Percentiles rank a stretch among this genome's conserved stretches.
Evolutionary conservation across 2,113 vertebrate species (phyloP).

Genomic region (Ophiodon elongatus): DNA sequence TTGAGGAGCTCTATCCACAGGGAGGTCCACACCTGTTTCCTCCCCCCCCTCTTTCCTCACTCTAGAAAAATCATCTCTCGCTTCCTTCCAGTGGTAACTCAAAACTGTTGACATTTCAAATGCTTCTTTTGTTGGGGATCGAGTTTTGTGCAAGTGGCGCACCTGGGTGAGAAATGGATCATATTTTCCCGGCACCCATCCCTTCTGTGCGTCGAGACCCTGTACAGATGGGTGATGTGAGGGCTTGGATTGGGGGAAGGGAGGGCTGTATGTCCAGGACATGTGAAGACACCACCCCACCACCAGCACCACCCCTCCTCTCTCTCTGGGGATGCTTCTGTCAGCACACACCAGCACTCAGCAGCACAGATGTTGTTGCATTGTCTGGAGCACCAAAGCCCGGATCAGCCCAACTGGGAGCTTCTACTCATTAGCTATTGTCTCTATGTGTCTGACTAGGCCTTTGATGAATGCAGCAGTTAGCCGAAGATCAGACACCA

Average conservation of each 20-base stretch:
- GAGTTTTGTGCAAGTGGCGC: conserved; percentile 55
- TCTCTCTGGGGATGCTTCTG: conserved; percentile 76
- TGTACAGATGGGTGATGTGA: conserved; percentile 71
- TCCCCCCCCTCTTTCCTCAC: conserved; percentile 36
- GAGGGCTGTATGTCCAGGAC: conserved; percentile 75
- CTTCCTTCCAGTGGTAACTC: conserved; percentile 70
- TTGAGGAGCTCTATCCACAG: conserved; percentile 74
- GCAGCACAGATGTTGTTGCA: conserved; percentile 84
- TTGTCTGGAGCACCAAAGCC: conserved; percentile 79
- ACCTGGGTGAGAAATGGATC: conserved; percentile 72
- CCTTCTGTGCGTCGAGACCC: conserved; percentile 57
- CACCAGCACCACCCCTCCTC: background rate
- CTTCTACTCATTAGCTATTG: conserved; percentile 80
- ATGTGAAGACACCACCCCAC: conserved; percentile 63
- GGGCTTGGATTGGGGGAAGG: conserved; percentile 50
- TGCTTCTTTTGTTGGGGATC: conserved; percentile 68
- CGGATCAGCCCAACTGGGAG: conserved; percentile 79
- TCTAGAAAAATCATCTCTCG: conserved; percentile 69
- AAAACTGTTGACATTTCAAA: conserved; percentile 80
- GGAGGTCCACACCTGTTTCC: conserved; percentile 80
- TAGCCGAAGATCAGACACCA: conserved; percentile 74
- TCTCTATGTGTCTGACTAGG: conserved; percentile 75
- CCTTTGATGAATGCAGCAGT: conserved; percentile 80
- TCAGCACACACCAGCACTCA: conserved; percentile 76
- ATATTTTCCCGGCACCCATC: conserved; percentile 20